phyloP scores from a whole-genome alignment of 2,113 vertebrate genomes.

The Harpagus bidentatus region DNA sequence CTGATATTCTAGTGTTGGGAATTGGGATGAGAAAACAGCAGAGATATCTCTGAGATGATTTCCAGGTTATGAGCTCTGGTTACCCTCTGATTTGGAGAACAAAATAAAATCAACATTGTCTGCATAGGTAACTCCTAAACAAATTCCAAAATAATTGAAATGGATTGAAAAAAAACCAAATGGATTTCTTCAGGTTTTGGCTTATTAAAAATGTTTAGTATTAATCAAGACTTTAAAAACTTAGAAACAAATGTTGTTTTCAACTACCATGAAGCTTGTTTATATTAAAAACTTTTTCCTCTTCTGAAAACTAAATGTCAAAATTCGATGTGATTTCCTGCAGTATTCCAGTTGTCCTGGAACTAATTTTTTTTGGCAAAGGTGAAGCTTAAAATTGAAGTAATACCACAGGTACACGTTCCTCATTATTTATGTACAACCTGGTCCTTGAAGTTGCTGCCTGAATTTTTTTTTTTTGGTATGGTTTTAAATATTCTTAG shows the following conservation, averaged over 20 bases:
- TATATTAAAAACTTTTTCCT: background rate
- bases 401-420: background rate
- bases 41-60: background rate
- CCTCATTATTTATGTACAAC: background rate
- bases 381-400: background rate
- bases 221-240: background rate
- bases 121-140: background rate
- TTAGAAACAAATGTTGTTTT: background rate
- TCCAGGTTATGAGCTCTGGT: background rate
- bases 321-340: background rate
- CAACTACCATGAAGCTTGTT: background rate
- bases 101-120: background rate
- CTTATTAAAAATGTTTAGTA: background rate
- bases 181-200: background rate
- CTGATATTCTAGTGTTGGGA: background rate
- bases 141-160: background rate
- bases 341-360: background rate
- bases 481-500: background rate
- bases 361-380: background rate
- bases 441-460: background rate
- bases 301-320: background rate
- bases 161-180: background rate
- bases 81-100: background rate
- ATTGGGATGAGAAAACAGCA: background rate
- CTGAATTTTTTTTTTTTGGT: background rate